Percentiles rank a stretch among this genome's conserved stretches.
These are phyloP conservation scores for Macropodus opercularis DNA, from an alignment of 2,797 vertebrate genomes.

Conservation along the genomic window DNA sequence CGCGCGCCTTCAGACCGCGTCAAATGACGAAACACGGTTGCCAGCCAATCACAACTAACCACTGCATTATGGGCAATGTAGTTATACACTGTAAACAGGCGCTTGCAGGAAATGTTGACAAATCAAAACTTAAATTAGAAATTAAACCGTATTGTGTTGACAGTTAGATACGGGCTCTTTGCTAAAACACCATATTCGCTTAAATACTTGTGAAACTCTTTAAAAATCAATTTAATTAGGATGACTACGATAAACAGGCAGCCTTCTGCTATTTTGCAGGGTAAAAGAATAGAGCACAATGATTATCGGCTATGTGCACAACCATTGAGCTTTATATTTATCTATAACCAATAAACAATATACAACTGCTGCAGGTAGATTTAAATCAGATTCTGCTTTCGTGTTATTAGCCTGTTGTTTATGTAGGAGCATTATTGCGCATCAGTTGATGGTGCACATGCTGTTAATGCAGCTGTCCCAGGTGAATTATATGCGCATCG, in stretches of 20 bases:
- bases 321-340: too few relatives aligned
- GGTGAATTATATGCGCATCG: neutral
- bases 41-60: conserved; percentile 50
- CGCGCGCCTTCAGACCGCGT: conserved; percentile 60
- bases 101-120: fast-evolving
- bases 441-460: neutral
- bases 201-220: neutral
- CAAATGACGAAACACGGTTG: neutral
- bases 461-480: neutral
- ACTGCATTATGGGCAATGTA: conserved; percentile 59
- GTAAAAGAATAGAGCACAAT: too few relatives aligned
- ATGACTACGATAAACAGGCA: too few relatives aligned
- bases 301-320: too few relatives aligned
- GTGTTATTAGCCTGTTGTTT: neutral
- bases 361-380: too few relatives aligned
- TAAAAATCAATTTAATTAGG: neutral
- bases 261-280: too few relatives aligned
- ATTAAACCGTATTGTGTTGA: neutral
- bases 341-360: too few relatives aligned
- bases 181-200: neutral
- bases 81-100: conserved; percentile 12
- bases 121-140: neutral
- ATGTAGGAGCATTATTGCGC: neutral
- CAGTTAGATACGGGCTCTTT: neutral
- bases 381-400: neutral